Percentiles rank a stretch among this genome's conserved stretches.
Conservation (phyloP, 1,140 invertebrate species). For the Temnothorax nylanderi region DNA sequence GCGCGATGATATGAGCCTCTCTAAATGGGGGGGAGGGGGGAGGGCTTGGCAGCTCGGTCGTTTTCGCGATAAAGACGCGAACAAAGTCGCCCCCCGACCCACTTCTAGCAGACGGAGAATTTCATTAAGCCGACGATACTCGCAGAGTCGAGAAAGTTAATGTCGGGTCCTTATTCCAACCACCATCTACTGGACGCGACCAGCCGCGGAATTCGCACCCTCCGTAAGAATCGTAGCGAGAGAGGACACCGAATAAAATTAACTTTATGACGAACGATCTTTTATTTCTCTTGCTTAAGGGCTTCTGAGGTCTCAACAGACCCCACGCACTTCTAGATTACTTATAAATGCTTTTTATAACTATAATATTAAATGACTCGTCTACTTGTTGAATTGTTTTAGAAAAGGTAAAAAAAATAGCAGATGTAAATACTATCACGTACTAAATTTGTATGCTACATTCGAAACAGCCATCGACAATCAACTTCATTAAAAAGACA, state of each 20-base stretch:
- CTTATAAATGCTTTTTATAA: neutral
- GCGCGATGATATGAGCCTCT: constrained; percentile 61
- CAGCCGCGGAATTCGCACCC: constrained; percentile 41
- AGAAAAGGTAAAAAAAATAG: neutral
- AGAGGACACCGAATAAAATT: neutral
- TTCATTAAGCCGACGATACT: constrained; percentile 71
- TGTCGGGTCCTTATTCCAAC: constrained; percentile 52
- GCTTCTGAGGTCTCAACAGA: neutral
- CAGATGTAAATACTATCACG: neutral
- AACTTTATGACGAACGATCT: neutral
- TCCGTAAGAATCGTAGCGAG: neutral
- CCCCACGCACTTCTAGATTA: neutral
- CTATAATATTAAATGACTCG: neutral
- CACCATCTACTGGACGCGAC: neutral
- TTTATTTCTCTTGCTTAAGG: neutral
- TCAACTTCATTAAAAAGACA: neutral
- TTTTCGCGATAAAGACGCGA: constrained; percentile 68
- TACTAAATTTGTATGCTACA: neutral
- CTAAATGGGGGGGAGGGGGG: constrained; percentile 57
- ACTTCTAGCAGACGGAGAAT: constrained; percentile 67
- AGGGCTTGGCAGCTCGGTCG: constrained; percentile 57
- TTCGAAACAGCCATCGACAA: neutral
- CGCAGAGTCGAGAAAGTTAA: constrained; percentile 49
- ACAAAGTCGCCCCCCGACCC: constrained; percentile 33
- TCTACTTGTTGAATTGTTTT: neutral